phyloP scores from a whole-genome alignment of 2,888 invertebrate genomes.

The Hyposoter dolosus region DNA sequence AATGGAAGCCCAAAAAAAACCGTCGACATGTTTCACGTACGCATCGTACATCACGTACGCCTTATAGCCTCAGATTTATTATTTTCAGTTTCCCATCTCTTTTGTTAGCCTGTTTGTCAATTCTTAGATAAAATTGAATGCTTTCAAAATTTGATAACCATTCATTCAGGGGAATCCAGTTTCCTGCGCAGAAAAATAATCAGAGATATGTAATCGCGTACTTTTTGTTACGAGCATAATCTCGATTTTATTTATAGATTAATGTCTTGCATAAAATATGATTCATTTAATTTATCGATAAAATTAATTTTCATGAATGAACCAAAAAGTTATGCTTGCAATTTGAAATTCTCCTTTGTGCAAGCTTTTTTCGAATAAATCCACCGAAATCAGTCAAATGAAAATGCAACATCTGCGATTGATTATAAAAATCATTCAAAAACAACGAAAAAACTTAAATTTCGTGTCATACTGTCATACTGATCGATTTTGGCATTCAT shows the following conservation, averaged over 20 bases:
- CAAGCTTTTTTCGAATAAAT: neutral
- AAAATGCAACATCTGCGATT: neutral
- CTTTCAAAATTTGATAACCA: neutral
- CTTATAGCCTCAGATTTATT: neutral
- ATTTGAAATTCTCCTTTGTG: neutral
- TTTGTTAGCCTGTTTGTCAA: neutral
- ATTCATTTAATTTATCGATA: neutral
- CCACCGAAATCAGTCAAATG: neutral
- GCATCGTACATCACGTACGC: constrained; percentile 18
- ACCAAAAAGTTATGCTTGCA: neutral
- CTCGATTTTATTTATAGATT: neutral
- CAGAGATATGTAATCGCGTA: neutral
- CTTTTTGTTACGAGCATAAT: neutral
- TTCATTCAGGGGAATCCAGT: neutral
- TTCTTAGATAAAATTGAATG: neutral
- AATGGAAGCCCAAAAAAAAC: neutral
- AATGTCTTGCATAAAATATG: neutral
- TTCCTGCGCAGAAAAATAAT: neutral
- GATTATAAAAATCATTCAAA: neutral
- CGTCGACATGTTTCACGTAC: neutral
- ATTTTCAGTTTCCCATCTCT: neutral
- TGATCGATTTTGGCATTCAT: too few relatives aligned
- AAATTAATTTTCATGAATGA: neutral
- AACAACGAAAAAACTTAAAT: neutral
- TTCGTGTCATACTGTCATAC: too few relatives aligned